Conservation (phyloP, 2,113 vertebrate genomes). For the Pseudopodoces humilis region DNA sequence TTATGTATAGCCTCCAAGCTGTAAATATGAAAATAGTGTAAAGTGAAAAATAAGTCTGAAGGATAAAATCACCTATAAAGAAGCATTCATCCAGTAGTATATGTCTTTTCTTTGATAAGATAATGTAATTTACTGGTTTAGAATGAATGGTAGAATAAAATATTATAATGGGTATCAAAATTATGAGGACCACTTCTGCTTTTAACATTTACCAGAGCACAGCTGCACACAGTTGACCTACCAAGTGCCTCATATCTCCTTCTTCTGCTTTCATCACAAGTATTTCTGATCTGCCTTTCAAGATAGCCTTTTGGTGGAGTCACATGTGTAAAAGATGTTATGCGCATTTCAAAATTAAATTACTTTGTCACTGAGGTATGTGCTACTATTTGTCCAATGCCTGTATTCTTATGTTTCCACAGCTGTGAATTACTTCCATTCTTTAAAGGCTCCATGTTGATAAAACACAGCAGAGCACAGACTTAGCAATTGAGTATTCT, state of each 20-base stretch:
- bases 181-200: neutral
- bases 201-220: neutral
- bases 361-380: neutral
- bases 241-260: neutral
- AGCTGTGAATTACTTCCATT: neutral
- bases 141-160: neutral
- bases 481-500: neutral
- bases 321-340: neutral
- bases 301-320: neutral
- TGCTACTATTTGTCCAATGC: neutral
- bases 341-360: neutral
- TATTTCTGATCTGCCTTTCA: neutral
- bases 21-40: neutral
- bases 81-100: neutral
- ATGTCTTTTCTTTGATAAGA: neutral
- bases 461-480: neutral
- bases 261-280: neutral
- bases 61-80: neutral
- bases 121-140: neutral
- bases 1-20: neutral
- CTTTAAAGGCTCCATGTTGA: neutral
- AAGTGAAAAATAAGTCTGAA: neutral
- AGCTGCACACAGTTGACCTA: neutral
- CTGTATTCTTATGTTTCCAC: neutral
- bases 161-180: neutral